Conservation (phyloP, 2,797 vertebrate species). For the Girardinus metallicus region DNA sequence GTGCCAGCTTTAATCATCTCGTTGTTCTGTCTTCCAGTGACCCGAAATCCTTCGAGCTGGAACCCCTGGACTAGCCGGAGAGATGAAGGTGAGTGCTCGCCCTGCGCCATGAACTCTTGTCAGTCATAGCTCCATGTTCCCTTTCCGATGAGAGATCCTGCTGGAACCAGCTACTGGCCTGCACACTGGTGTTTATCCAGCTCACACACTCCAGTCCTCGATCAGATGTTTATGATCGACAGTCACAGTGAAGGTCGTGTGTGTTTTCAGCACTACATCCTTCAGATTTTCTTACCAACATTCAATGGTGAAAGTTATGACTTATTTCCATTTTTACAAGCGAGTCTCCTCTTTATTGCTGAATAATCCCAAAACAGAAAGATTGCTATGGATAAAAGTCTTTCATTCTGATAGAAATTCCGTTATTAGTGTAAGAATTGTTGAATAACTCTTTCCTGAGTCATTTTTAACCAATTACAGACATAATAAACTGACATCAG, state of each 20-base stretch:
- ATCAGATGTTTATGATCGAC: background rate
- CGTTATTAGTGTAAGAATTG: background rate
- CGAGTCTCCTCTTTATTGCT: background rate
- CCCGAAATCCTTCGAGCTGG: conserved; percentile 86
- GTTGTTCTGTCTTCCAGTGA: conserved; percentile 73
- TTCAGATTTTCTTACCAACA: background rate
- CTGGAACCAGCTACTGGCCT: conserved; percentile 11
- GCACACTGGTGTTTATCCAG: background rate
- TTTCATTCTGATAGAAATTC: background rate
- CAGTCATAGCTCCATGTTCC: background rate
- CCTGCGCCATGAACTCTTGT: conserved; percentile 26
- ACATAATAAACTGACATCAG: background rate
- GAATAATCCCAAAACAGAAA: conserved; percentile 1
- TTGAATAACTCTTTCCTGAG: background rate
- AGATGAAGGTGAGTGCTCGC: conserved; percentile 93
- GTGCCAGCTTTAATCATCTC: conserved; percentile 13
- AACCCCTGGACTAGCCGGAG: conserved; percentile 88
- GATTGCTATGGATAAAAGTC: background rate
- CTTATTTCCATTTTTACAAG: background rate
- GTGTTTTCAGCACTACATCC: background rate
- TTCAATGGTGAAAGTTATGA: background rate
- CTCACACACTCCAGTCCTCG: background rate
- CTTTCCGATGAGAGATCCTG: background rate
- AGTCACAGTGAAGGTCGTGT: background rate
- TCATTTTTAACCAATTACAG: background rate